Percentiles rank a stretch among this genome's conserved stretches.
phyloP scores from a whole-genome alignment of 2,888 invertebrate species.

The Diplazon laetatorius region DNA sequence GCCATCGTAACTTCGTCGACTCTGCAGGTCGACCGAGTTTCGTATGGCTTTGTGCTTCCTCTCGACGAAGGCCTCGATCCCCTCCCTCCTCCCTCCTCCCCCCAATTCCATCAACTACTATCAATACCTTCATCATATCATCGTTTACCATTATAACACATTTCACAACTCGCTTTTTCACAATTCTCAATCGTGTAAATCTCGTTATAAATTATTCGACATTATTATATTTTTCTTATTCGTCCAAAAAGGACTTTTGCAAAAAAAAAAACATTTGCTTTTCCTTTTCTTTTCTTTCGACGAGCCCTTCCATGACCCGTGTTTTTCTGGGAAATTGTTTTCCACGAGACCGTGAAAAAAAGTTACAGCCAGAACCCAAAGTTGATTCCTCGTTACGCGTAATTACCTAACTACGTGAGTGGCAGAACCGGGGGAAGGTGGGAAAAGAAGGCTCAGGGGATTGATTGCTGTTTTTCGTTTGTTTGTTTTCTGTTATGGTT shows the following conservation, averaged over 20 bases:
- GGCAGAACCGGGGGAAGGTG: background rate
- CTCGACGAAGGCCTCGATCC: constrained; percentile 18
- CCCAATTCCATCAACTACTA: background rate
- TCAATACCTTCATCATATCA: constrained; percentile 27
- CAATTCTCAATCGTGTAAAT: constrained; percentile 22
- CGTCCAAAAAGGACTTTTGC: constrained; percentile 67
- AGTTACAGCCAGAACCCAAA: constrained; percentile 39
- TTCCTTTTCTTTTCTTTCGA: constrained; percentile 60
- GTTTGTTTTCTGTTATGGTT: too few species aligned
- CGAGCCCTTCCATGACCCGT: constrained; percentile 75
- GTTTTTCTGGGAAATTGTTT: constrained; percentile 72
- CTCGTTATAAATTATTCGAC: constrained; percentile 43
- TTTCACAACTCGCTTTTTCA: constrained; percentile 57
- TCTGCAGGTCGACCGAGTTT: background rate
- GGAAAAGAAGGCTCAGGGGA: constrained; percentile 12
- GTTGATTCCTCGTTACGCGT: constrained; percentile 46
- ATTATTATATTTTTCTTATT: too few species aligned
- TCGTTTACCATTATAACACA: constrained; percentile 71
- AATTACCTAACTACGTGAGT: constrained; percentile 63
- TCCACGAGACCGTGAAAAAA: constrained; percentile 1
- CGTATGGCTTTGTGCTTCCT: background rate
- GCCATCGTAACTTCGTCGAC: background rate
- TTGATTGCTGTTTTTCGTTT: too few species aligned
- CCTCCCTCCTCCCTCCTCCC: too few species aligned
- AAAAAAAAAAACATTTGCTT: constrained; percentile 46